A percentile compares a stretch with the other conserved stretches of the same genome.
These are phyloP conservation scores for Poecilus cupreus DNA, from an alignment of 2,888 invertebrate species.

Conservation along the genomic window DNA sequence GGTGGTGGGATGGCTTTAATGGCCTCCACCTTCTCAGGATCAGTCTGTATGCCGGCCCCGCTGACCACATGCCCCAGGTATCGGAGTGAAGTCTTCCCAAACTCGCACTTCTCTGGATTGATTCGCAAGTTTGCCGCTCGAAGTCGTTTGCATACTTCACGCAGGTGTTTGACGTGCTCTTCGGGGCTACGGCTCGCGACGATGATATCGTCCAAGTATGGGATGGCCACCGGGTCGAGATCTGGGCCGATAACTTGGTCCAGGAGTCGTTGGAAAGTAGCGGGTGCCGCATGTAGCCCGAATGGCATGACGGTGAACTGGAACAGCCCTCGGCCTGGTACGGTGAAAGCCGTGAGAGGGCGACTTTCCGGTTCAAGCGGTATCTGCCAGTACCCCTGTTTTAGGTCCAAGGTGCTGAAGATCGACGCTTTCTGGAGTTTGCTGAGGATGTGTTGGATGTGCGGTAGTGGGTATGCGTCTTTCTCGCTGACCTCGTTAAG, in stretches of 20 bases:
- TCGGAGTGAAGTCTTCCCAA: conserved; percentile 50
- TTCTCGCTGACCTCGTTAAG: conserved; percentile 59
- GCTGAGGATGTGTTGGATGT: conserved; percentile 56
- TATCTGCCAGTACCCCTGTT: conserved; percentile 55
- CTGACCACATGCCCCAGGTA: conserved; percentile 61
- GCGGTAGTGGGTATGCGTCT: conserved; percentile 61
- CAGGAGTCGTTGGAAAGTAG: conserved; percentile 60
- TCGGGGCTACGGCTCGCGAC: too few species aligned
- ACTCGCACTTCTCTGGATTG: conserved; percentile 63
- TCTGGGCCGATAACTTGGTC: conserved; percentile 61
- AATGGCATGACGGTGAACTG: conserved; percentile 54
- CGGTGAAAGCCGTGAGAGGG: conserved; percentile 61
- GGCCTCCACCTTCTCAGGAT: conserved; percentile 49
- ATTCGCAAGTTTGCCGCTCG: too few species aligned
- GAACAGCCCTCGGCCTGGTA: conserved; percentile 61
- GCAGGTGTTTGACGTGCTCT: too few species aligned
- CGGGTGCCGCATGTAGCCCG: conserved; percentile 57
- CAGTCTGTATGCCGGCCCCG: conserved; percentile 37
- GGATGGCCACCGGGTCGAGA: conserved; percentile 60
- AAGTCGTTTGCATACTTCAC: too few species aligned
- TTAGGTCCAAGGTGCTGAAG: conserved; percentile 60
- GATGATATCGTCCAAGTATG: conserved; percentile 60
- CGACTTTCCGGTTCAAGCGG: conserved; percentile 48
- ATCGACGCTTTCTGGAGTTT: conserved; percentile 53
- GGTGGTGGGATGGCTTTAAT: conserved; percentile 58